Percentiles rank a stretch among this genome's conserved stretches.
phyloP scores from a whole-genome alignment of 1,140 invertebrate species.

The Trachymyrmex cornetzi region DNA sequence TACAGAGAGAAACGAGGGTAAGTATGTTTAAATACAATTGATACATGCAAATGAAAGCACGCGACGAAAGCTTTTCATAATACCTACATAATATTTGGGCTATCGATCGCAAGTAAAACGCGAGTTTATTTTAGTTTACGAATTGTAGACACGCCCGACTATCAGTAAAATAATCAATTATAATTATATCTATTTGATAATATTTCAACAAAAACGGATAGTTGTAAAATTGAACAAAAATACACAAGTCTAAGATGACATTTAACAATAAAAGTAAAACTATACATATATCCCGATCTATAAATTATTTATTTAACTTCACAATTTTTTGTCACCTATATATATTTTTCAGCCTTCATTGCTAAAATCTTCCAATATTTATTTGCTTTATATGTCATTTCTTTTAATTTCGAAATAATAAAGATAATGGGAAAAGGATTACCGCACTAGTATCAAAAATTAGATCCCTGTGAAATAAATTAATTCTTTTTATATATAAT shows the following conservation, averaged over 20 bases:
- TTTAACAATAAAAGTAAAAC: too few species aligned
- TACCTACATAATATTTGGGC: slow-evolving; percentile 22
- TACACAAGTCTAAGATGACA: not conserved
- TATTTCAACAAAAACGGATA: not conserved
- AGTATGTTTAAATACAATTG: slow-evolving; percentile 23
- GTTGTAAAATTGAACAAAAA: not conserved
- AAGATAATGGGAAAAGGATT: not conserved
- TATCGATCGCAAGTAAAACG: slow-evolving; percentile 49
- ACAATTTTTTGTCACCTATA: not conserved
- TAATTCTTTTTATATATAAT: too few species aligned
- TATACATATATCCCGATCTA: too few species aligned
- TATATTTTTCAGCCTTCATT: too few species aligned
- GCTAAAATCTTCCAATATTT: not conserved
- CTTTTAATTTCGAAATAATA: not conserved
- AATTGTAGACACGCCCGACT: slow-evolving; percentile 10
- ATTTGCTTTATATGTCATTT: not conserved
- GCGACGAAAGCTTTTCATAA: slow-evolving; percentile 15
- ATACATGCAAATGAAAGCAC: slow-evolving; percentile 28
- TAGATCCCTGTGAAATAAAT: too few species aligned
- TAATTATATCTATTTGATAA: not conserved
- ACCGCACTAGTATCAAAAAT: too few species aligned
- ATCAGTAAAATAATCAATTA: not conserved
- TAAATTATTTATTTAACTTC: slow-evolving; percentile 17
- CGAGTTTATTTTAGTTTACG: slow-evolving; percentile 40
- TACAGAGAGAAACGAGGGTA: not conserved